Percentiles rank a stretch among this genome's conserved stretches.
These are phyloP conservation scores for Paguma larvata DNA, from an alignment of 2,797 vertebrate species.

Conservation along the genomic window DNA sequence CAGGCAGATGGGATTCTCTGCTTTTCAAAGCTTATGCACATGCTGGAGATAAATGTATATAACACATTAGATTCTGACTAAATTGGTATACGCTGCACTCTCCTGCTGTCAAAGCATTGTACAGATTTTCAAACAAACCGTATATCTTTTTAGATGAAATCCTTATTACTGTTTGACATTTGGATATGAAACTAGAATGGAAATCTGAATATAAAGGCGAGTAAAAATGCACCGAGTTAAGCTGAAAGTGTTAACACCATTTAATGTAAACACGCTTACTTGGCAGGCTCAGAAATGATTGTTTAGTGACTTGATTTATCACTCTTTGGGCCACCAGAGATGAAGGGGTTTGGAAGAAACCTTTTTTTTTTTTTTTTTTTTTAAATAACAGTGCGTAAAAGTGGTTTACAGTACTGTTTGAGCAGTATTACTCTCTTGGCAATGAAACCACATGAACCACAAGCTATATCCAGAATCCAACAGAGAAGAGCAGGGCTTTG, in stretches of 20 bases:
- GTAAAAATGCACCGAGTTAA: not conserved
- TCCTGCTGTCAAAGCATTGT: constrained; percentile 21
- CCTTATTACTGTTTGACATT: constrained; percentile 57
- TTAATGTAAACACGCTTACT: not conserved
- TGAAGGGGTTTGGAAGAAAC: not conserved
- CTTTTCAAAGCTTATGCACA: not conserved
- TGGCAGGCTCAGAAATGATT: not conserved
- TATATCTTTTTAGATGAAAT: constrained; percentile 56
- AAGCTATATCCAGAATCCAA: not conserved
- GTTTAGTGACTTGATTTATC: not conserved
- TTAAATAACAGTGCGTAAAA: not conserved
- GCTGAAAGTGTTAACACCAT: not conserved
- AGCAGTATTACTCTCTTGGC: not conserved
- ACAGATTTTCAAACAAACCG: constrained; percentile 57
- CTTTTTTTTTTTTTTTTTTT: not conserved
- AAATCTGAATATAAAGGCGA: constrained; percentile 49
- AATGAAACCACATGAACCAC: not conserved
- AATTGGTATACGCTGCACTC: constrained; percentile 20
- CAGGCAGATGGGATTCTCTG: constrained; percentile 49
- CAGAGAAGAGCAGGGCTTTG: not conserved
- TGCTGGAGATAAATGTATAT: constrained; percentile 12
- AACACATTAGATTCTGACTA: constrained; percentile 6
- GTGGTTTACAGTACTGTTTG: not conserved
- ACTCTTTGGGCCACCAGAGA: not conserved
- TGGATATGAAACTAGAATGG: not conserved